Conservation (phyloP, 2,113 vertebrate genomes). For the Amia ocellicauda region DNA sequence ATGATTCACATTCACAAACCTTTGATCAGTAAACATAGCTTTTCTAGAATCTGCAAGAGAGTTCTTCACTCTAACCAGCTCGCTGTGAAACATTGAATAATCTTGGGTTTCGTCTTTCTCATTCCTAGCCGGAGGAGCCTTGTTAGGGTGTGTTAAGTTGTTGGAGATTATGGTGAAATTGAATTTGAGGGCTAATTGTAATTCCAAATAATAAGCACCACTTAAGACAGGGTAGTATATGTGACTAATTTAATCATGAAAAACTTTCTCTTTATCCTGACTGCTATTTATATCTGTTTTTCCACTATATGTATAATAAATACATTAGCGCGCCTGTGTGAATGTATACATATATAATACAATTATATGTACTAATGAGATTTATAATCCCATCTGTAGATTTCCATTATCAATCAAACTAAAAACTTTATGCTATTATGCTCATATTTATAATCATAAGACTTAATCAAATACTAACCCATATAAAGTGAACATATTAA, state of each 20-base stretch:
- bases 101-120: constrained; percentile 7
- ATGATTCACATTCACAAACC: too few relatives aligned
- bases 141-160: constrained; percentile 45
- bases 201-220: constrained; percentile 30
- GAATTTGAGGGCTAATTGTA: constrained; percentile 3
- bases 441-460: too few relatives aligned
- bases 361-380: constrained; percentile 26
- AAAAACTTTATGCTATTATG: too few relatives aligned
- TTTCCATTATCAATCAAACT: too few relatives aligned
- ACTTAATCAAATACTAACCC: too few relatives aligned
- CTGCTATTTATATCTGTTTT: constrained; percentile 9
- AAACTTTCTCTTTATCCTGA: too few relatives aligned
- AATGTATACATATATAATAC: background rate
- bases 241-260: constrained; percentile 13
- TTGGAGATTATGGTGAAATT: constrained; percentile 29
- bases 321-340: too few relatives aligned
- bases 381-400: constrained; percentile 22
- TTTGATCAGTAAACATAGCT: too few relatives aligned
- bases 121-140: constrained; percentile 11
- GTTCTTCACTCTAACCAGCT: too few relatives aligned
- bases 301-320: too few relatives aligned
- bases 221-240: constrained; percentile 30
- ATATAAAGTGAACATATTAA: too few relatives aligned
- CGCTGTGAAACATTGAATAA: constrained; percentile 5
- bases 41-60: too few relatives aligned